These are phyloP conservation scores for Cephus spinipes DNA, from an alignment of 2,888 invertebrate species.

Conservation along the genomic window DNA sequence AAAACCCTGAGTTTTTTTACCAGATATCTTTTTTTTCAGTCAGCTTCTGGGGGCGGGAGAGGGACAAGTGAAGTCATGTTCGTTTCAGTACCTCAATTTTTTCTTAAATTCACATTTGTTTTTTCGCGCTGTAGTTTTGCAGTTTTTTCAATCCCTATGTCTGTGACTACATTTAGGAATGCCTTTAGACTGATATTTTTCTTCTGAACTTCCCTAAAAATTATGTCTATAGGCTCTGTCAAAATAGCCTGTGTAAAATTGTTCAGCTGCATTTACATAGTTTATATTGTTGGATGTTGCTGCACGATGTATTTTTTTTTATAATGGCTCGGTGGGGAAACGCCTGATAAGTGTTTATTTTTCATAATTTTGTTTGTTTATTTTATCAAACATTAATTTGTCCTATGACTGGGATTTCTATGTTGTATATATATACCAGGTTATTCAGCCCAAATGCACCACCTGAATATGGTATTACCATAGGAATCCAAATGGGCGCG, in stretches of 20 bases:
- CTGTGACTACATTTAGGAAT: too few species aligned
- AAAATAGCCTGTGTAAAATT: not conserved
- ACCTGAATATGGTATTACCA: too few species aligned
- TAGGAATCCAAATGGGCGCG: too few species aligned
- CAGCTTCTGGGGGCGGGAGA: not conserved
- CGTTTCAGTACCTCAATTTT: not conserved
- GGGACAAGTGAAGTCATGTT: not conserved
- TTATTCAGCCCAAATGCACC: too few species aligned
- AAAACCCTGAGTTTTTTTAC: not conserved
- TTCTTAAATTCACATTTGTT: not conserved
- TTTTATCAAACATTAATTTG: not conserved
- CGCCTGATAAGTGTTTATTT: not conserved
- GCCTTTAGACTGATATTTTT: too few species aligned
- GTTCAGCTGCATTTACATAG: not conserved
- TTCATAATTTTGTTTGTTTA: not conserved
- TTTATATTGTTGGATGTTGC: not conserved
- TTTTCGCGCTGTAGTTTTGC: not conserved
- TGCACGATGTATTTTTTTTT: not conserved
- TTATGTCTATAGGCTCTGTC: not conserved
- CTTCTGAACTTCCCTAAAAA: not conserved
- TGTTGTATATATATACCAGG: not conserved
- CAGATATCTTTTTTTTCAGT: not conserved
- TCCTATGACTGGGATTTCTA: not conserved
- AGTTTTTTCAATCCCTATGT: not conserved
- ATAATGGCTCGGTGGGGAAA: too few species aligned